Conservation (phyloP, 2,797 vertebrate genomes). For the Lagorchestes hirsutus region DNA sequence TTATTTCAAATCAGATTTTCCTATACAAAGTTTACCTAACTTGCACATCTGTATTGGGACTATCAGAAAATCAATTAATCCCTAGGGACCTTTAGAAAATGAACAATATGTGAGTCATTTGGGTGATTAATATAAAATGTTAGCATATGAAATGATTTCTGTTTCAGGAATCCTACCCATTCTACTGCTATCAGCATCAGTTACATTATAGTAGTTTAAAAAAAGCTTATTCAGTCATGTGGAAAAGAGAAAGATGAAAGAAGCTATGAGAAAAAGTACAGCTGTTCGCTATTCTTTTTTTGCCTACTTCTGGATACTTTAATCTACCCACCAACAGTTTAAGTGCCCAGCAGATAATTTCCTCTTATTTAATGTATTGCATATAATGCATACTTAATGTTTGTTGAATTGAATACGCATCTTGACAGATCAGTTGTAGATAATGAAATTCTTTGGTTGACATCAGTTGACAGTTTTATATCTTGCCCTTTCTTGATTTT, state of each 20-base stretch:
- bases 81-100: neutral
- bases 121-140: neutral
- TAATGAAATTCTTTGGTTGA: neutral
- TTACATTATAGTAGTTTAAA: conserved; percentile 14
- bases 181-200: neutral
- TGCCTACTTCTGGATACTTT: neutral
- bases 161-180: neutral
- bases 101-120: neutral
- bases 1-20: neutral
- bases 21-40: neutral
- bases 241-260: conserved; percentile 37
- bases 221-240: conserved; percentile 15
- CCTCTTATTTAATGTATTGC: neutral
- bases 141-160: neutral
- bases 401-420: neutral
- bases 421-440: neutral
- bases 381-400: neutral
- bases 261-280: neutral
- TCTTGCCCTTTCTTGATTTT: neutral
- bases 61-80: neutral
- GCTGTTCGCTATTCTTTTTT: neutral
- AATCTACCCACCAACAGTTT: conserved; percentile 22
- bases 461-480: neutral
- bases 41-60: neutral
- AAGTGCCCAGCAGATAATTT: conserved; percentile 15